Percentiles rank a stretch among this genome's conserved stretches.
Evolutionary conservation across 2,113 vertebrate genomes (phyloP).

Genomic region (Ellobius talpinus): DNA sequence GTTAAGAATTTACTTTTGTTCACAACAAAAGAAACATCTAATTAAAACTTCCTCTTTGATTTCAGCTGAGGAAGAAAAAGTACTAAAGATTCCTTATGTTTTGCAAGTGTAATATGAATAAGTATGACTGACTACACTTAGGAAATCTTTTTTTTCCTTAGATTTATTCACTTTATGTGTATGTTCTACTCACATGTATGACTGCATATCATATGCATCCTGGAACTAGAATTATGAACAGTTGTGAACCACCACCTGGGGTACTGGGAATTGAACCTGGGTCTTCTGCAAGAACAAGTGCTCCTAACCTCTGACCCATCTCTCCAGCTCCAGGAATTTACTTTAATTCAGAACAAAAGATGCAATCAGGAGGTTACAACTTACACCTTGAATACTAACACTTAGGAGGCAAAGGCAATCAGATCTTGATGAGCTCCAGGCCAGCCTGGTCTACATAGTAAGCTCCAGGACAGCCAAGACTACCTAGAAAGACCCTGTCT

Average conservation of each 20-base stretch:
- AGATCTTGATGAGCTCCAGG: background rate
- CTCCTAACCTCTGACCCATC: background rate
- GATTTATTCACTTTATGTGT: background rate
- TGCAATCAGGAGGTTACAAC: background rate
- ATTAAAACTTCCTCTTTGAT: background rate
- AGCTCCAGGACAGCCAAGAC: background rate
- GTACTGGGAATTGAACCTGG: background rate
- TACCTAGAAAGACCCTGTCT: background rate
- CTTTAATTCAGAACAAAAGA: conserved; percentile 22
- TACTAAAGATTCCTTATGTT: background rate
- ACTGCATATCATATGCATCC: background rate
- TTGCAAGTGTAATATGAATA: background rate
- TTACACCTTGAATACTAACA: background rate
- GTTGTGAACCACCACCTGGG: background rate
- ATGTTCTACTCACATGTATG: background rate
- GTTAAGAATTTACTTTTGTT: background rate
- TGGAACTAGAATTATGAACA: background rate
- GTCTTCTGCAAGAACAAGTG: background rate
- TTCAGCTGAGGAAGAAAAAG: background rate
- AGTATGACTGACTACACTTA: background rate
- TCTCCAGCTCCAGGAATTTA: background rate
- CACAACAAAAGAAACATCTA: background rate
- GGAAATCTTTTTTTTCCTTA: background rate
- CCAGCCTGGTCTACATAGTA: background rate
- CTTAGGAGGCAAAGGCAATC: background rate